Percentiles rank a stretch among this genome's conserved stretches.
Evolutionary conservation across 2,888 invertebrate genomes (phyloP).

Genomic region (Sycophila texana): DNA sequence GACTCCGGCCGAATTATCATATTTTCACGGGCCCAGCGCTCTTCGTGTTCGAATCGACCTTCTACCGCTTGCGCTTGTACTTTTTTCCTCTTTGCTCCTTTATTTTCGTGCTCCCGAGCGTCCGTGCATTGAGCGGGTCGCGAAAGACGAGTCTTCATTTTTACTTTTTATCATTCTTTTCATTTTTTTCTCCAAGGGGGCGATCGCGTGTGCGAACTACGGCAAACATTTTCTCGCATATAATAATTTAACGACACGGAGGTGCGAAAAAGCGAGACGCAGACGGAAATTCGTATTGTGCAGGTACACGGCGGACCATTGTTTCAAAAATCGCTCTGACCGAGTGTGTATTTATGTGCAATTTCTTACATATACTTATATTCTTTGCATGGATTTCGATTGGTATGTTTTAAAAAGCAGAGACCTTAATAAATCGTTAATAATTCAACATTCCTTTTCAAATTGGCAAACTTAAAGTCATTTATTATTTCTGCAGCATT

Average conservation of each 20-base stretch:
- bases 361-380: no score
- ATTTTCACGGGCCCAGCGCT: slow-evolving; percentile 25
- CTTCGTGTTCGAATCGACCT: background rate
- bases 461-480: no score
- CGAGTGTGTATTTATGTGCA: background rate
- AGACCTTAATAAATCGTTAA: no score
- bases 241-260: slow-evolving; percentile 43
- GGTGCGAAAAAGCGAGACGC: background rate
- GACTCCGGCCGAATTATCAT: slow-evolving; percentile 44
- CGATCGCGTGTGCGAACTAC: slow-evolving; percentile 13
- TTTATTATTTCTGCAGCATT: no score
- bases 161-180: no score
- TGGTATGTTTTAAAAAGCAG: no score
- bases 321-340: slow-evolving; percentile 11
- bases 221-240: slow-evolving; percentile 64
- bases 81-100: background rate
- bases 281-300: slow-evolving; percentile 34
- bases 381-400: no score
- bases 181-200: background rate
- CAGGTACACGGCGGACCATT: background rate
- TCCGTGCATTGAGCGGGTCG: background rate
- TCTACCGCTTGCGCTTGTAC: background rate
- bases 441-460: no score
- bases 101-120: background rate
- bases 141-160: background rate